Percentiles rank a stretch among this genome's conserved stretches.
Evolutionary conservation across 2,888 invertebrate species (phyloP).

Genomic region (Celastrina argiolus): DNA sequence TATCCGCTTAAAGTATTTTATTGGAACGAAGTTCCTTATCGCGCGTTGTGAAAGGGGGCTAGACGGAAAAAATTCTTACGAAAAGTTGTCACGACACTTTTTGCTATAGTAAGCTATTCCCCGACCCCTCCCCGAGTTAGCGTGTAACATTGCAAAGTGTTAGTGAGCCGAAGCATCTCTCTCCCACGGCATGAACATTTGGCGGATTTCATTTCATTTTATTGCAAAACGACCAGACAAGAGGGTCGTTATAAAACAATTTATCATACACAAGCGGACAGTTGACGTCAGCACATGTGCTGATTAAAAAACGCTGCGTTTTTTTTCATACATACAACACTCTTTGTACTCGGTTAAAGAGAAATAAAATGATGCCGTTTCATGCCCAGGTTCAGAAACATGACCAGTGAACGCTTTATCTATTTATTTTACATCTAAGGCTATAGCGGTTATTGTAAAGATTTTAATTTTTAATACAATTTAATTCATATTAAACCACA

Average conservation of each 20-base stretch:
- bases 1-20: too few relatives aligned
- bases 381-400: neutral
- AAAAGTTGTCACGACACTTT: too few relatives aligned
- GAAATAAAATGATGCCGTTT: too few relatives aligned
- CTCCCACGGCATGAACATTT: neutral
- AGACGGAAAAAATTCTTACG: too few relatives aligned
- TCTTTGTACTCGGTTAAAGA: neutral
- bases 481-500: too few relatives aligned
- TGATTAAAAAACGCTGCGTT: neutral
- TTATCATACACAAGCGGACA: neutral
- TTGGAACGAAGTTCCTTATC: too few relatives aligned
- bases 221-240: neutral
- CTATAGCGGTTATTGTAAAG: neutral
- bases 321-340: neutral
- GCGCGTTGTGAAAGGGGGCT: too few relatives aligned
- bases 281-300: slow-evolving; percentile 1
- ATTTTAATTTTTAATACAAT: too few relatives aligned
- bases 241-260: neutral
- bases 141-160: too few relatives aligned
- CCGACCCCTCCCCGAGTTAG: too few relatives aligned
- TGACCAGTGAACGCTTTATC: neutral
- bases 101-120: too few relatives aligned
- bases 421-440: neutral
- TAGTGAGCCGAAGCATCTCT: too few relatives aligned
- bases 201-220: neutral